Evolutionary conservation across 2,888 invertebrate species (phyloP), one percentile per base, ranked within the genome.

Genomic region (Scelioninae gen. 2): DNA sequence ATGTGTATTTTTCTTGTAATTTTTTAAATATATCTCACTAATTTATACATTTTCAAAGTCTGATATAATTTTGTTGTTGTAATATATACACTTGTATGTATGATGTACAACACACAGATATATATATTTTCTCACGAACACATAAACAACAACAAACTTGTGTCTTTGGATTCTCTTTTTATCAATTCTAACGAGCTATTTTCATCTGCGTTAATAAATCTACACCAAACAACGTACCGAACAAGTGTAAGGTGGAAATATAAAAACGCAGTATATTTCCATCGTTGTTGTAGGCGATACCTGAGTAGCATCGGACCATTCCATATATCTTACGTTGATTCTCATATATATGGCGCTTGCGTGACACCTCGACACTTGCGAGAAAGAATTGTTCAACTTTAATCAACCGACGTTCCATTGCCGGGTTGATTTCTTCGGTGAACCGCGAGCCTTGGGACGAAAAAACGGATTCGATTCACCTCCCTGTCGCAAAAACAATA

Each of bases 281-380:
- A 15, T 64, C 43, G 33, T 52, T 11, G 43, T 18, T 48, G 55
- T 37, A n/a, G 53, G 53, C 43, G 57, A 58, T 68, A 58, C 60
- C 68, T 68, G 68, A 68, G 68, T 68, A 68, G 52, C 68, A 52
- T 68, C 68, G 68, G 68, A 68, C 68, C 68, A 68, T 69, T 45
- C 68, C 52, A 16, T 18, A 60, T 11, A 28, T 60, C 50, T 13
- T 15, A 0, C 16, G 4, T 7, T 43, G 15, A 31, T 52, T 7
- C 39, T n/a, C 10, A 16, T 43, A 67, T 67, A 67, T 58, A 67
- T 58, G 58, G 22, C 50, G 43, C n/a, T 16, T 7, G 50, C 16
- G 25, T 35, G 43, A 33, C 33, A 46, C 11, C 31, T 13, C 18
- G 31, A 2, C 46, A 18, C 67, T 67, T 67, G 39, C 43, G 67